Conservation (phyloP, 2,113 vertebrate species). For the Oreochromis aureus region DNA sequence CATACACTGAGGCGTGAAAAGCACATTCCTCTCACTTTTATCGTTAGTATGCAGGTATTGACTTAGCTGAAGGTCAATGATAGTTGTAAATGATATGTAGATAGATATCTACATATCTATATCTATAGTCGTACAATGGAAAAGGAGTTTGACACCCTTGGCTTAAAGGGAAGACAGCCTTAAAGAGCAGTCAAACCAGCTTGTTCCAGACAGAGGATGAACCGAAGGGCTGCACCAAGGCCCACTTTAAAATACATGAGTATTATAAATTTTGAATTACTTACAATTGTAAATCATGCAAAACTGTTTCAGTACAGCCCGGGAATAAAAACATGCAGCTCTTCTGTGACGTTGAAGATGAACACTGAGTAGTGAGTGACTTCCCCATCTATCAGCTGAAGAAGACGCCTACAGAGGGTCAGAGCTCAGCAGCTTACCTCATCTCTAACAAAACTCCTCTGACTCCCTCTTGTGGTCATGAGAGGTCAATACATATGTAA, state of each 20-base stretch:
- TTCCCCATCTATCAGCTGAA: neutral
- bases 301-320: neutral
- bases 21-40: neutral
- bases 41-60: neutral
- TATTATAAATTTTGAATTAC: neutral
- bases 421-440: neutral
- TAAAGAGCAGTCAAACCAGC: neutral
- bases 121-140: too few species aligned
- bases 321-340: neutral
- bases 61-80: neutral
- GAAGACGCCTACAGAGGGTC: neutral
- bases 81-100: neutral
- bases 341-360: neutral
- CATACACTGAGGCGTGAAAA: neutral
- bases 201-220: neutral
- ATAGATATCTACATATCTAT: too few species aligned
- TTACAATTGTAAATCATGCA: neutral
- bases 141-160: neutral
- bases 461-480: conserved; percentile 10
- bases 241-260: neutral
- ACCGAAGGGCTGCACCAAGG: neutral
- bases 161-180: neutral
- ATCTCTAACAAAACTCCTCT: neutral
- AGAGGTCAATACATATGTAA: neutral
- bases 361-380: neutral